These are phyloP conservation scores for Manis pentadactyla DNA, from an alignment of 2,797 vertebrate species.

Conservation along the genomic window DNA sequence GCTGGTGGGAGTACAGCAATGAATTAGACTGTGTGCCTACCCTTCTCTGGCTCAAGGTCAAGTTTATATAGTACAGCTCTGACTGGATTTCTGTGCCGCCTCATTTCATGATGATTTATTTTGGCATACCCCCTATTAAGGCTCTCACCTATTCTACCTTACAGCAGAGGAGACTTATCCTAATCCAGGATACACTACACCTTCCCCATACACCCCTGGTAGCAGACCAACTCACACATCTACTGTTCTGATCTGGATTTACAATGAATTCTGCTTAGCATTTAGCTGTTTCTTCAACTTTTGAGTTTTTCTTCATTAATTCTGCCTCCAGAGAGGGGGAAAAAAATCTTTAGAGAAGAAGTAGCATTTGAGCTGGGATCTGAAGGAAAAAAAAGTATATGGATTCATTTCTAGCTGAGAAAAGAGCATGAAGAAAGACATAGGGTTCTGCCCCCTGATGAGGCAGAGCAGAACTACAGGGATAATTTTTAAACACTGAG, in stretches of 20 bases:
- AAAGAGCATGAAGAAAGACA: background rate
- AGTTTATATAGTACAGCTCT: background rate
- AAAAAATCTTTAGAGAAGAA: background rate
- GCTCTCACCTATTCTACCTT: background rate
- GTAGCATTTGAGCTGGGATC: background rate
- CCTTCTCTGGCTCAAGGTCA: accelerated
- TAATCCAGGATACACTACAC: background rate
- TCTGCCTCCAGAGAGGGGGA: background rate
- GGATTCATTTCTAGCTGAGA: background rate
- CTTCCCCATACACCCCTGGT: background rate
- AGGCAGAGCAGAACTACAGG: background rate
- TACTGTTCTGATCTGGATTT: background rate
- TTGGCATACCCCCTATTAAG: background rate
- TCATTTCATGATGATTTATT: background rate
- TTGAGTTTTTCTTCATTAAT: background rate
- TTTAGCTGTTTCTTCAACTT: background rate
- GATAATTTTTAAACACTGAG: background rate
- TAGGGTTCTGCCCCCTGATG: background rate
- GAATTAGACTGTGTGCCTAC: background rate
- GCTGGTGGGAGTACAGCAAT: background rate
- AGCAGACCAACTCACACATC: background rate
- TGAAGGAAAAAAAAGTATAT: background rate
- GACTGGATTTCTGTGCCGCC: background rate
- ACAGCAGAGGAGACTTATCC: background rate
- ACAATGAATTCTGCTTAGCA: background rate